Evolutionary conservation across 2,888 invertebrate species (phyloP).

Genomic region (Acronicta psi): DNA sequence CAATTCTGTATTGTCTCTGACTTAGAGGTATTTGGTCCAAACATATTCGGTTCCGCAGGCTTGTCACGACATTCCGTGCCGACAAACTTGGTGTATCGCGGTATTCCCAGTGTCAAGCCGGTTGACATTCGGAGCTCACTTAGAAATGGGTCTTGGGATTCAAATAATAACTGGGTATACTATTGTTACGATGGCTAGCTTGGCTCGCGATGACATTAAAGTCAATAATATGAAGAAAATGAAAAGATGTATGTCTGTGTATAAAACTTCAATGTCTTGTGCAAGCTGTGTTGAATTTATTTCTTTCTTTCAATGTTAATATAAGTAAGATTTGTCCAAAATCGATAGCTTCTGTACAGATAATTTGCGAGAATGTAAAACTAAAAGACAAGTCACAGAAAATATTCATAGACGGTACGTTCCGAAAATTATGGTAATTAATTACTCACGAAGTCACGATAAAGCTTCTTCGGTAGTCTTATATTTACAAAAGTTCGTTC

Average conservation of each 20-base stretch:
- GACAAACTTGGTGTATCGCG: conserved; percentile 62
- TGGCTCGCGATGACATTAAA: too few relatives aligned
- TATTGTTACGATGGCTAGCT: neutral
- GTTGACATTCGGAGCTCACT: conserved; percentile 61
- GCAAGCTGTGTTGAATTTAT: too few relatives aligned
- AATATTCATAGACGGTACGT: too few relatives aligned
- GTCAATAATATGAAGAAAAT: too few relatives aligned
- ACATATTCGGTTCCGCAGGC: conserved; percentile 62
- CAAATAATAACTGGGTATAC: conserved; percentile 4
- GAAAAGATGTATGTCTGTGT: too few relatives aligned
- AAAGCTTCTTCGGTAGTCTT: conserved; percentile 23
- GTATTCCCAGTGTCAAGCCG: conserved; percentile 65
- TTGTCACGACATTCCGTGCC: conserved; percentile 66
- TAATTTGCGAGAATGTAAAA: neutral
- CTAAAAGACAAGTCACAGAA: too few relatives aligned
- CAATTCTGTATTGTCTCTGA: conserved; percentile 55
- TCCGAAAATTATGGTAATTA: too few relatives aligned
- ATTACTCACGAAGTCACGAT: too few relatives aligned
- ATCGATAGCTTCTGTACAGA: too few relatives aligned
- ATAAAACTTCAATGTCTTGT: too few relatives aligned
- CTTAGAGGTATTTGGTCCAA: conserved; percentile 61
- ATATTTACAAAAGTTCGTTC: conserved; percentile 18
- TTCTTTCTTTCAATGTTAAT: too few relatives aligned
- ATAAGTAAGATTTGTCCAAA: too few relatives aligned
- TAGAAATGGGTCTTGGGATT: conserved; percentile 54